Conservation (phyloP, 2,113 vertebrate species). For the Hyla sarda region DNA sequence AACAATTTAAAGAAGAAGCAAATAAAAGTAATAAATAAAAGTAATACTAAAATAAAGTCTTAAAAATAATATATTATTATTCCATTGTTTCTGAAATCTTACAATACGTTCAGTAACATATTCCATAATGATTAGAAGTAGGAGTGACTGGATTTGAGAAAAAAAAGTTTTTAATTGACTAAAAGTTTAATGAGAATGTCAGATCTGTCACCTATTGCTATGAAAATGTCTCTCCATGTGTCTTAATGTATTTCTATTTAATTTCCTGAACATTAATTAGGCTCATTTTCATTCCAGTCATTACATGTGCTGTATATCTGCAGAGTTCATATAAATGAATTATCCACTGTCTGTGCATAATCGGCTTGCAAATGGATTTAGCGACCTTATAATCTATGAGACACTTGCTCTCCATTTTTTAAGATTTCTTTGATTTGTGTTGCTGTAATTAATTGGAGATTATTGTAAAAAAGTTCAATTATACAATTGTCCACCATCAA, state of each 20-base stretch:
- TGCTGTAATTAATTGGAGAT: conserved; percentile 42
- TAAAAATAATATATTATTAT: too few relatives aligned
- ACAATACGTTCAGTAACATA: too few relatives aligned
- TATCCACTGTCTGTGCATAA: conserved; percentile 56
- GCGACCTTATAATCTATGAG: conserved; percentile 53
- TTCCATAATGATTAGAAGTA: background rate
- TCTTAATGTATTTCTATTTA: conserved; percentile 53
- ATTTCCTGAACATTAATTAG: conserved; percentile 57
- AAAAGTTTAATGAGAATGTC: conserved; percentile 45
- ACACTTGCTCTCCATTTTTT: conserved; percentile 41
- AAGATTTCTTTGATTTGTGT: conserved; percentile 21
- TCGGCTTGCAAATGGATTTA: conserved; percentile 51
- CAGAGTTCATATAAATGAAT: conserved; percentile 56
- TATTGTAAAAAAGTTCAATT: conserved; percentile 46
- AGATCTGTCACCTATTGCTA: conserved; percentile 35
- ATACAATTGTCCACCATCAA: background rate
- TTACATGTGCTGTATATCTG: conserved; percentile 38
- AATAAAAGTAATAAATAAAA: too few relatives aligned
- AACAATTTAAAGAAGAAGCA: too few relatives aligned
- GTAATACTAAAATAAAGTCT: too few relatives aligned
- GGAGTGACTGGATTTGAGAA: background rate
- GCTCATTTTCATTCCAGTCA: conserved; percentile 55
- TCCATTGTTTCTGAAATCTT: too few relatives aligned
- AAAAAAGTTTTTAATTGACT: conserved; percentile 46
- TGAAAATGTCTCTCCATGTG: conserved; percentile 41